Percentiles rank a stretch among this genome's conserved stretches.
Conservation (phyloP, 2,888 invertebrate genomes). For the Chalcosyrphus nemorum region DNA sequence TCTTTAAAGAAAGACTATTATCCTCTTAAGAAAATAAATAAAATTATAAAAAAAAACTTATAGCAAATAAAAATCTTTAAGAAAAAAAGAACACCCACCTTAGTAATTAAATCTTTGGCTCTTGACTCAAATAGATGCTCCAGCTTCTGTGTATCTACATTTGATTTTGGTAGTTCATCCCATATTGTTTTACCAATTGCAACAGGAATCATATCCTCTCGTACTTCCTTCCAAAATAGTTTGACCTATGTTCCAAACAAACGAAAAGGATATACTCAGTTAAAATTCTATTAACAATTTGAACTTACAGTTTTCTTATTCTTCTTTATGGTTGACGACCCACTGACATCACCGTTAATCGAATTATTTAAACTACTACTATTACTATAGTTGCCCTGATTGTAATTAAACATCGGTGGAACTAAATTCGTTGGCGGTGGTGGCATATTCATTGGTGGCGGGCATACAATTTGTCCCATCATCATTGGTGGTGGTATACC, state of each 20-base stretch:
- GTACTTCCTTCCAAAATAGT: slow-evolving; percentile 98
- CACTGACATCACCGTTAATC: slow-evolving; percentile 78
- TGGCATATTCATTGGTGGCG: slow-evolving; percentile 82
- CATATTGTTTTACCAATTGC: slow-evolving; percentile 91
- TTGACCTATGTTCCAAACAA: slow-evolving; percentile 85
- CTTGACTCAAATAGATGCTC: slow-evolving; percentile 98
- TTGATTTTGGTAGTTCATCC: slow-evolving; percentile 93
- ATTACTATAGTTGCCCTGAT: slow-evolving; percentile 78
- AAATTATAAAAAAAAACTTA: background rate
- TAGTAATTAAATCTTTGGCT: slow-evolving; percentile 96
- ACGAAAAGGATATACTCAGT: background rate
- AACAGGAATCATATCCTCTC: slow-evolving; percentile 85
- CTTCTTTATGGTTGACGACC: slow-evolving; percentile 85
- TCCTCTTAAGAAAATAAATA: background rate
- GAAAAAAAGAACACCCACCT: slow-evolving; percentile 84
- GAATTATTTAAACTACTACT: slow-evolving; percentile 80
- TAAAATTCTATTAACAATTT: background rate
- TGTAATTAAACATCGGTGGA: slow-evolving; percentile 83
- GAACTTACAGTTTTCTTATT: slow-evolving; percentile 93
- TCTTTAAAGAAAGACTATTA: background rate
- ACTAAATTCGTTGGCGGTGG: slow-evolving; percentile 83
- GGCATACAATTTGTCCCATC: slow-evolving; percentile 77
- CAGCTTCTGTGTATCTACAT: slow-evolving; percentile 94
- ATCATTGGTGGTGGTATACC: slow-evolving; percentile 84
- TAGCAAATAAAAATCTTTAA: background rate